Evolutionary conservation across 2,113 vertebrate species (phyloP), one percentile per base, ranked within the genome.

Genomic region (Patagioenas fasciata): DNA sequence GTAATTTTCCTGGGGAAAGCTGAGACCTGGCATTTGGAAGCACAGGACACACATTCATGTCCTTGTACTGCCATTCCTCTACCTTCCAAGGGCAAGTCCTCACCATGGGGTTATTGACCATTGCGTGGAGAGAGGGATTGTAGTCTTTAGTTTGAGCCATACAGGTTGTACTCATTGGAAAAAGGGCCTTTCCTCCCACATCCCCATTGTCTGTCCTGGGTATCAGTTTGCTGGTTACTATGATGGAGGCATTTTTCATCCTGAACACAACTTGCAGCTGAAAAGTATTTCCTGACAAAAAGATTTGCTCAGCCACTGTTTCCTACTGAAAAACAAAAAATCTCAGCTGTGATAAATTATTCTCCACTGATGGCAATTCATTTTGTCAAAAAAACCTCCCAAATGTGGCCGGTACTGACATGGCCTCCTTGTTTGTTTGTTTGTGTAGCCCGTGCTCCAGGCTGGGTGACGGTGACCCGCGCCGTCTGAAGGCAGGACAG

Each of bases 341-440:
- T 5, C 40, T 93, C 67, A 58, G 58, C 71, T 83, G 2, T 83
- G 79, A 97, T 86, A 93, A 92, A 93, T 97, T 93, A 66, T 91
- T 88, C 40, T 90, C 25, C 28, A 18, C 16, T 50, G 72, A 57
- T 47, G 74, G 85, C 74, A 94, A 62, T 85, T 88, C 25, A 73
- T 81, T 81, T 81, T 67, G 48, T 88, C 84, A 74, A 9, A 73
- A 40, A 61, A 69, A 69, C 74, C 20, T 69, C 81, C 82, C 10
- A 4, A 25, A 40, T 16, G 75, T 42, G 74, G 40, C 50, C 2
- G 1, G 26, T 19, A 47, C 38, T 54, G 69, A 48, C 36, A n/a
- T 0, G 3, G 32, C 28, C 14, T 77, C 8, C 75, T 54, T 29
- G 28, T 38, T 78, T 47, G 34, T 61, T 80, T 50, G 34, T 69